Percentiles rank a stretch among this genome's conserved stretches.
Conservation (phyloP, 2,797 vertebrate genomes). For the Cyprinella venusta region DNA sequence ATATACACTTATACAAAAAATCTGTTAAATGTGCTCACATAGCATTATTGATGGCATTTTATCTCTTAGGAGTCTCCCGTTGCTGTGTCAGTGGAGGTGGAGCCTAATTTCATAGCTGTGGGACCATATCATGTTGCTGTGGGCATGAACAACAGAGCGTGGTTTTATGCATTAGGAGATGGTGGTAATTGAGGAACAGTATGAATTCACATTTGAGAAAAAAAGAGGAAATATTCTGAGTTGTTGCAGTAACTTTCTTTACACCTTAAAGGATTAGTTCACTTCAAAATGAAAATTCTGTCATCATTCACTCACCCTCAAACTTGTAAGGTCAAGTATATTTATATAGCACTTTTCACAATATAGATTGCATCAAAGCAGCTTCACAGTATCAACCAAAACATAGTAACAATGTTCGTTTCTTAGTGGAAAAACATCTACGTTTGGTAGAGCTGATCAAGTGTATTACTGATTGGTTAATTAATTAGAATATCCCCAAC, state of each 20-base stretch:
- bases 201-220: background rate
- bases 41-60: background rate
- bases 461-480: too few relatives aligned
- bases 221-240: background rate
- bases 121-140: constrained; percentile 93
- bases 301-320: too few relatives aligned
- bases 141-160: constrained; percentile 98
- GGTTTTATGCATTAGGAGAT: constrained; percentile 92
- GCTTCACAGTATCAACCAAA: too few relatives aligned
- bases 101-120: constrained; percentile 91
- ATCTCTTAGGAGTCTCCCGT: constrained; percentile 81
- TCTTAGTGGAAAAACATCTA: too few relatives aligned
- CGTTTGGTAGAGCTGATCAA: too few relatives aligned
- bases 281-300: too few relatives aligned
- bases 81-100: constrained; percentile 89
- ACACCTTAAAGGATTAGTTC: background rate
- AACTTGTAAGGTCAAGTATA: too few relatives aligned
- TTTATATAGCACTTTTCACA: too few relatives aligned
- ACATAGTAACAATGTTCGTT: too few relatives aligned
- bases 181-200: constrained; percentile 67
- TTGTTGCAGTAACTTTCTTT: background rate
- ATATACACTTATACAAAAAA: background rate
- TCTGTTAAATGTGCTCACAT: background rate
- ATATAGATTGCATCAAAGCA: too few relatives aligned
- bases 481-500: too few relatives aligned